Evolutionary conservation across 2,888 invertebrate species (phyloP), one percentile per base, ranked within the genome.

Genomic region (Busseola fusca): DNA sequence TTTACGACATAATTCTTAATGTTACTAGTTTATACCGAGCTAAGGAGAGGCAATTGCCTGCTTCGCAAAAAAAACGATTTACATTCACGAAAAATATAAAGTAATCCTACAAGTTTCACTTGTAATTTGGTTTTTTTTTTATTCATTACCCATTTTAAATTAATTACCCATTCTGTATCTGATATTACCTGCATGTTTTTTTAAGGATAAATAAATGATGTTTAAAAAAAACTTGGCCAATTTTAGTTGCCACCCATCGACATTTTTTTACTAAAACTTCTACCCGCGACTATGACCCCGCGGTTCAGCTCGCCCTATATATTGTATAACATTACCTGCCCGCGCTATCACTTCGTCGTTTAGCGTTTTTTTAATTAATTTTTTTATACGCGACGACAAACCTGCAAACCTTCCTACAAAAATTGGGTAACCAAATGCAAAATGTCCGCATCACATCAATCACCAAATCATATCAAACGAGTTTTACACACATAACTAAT

Each of bases 1-100:
- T 81, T 78, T 68, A 77, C 65, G 40, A 60, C 37, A 37, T 12
- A 64, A 42, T 50, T 63, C 12, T 34, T 57, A 67, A 69, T 52
- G 65, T 45, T 59, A 70, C 80, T 62, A 57, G 69, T 80, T 71
- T 54, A 16, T 56, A 54, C 67, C 18, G 37, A 68, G 37, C 12
- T 27, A n/a, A 45, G 18, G 9, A 16, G 74, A 27, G 40, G 30
- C 34, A 40, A 68, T 54, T 1, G 56, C 10, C 3, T 30, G 14
- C 4, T 27, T 27, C 6, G 9, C 37, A 59, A 69, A 67, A 69
- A 56, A 69, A 48, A 3, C 37, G 25, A 66, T 74, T 60, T 68
- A 59, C 40, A 14, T 18, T 21, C 14, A 59, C 16, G 16, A 42
- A 34, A 50, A 65, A 25, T 68, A 45, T 12, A 16, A 52, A 54